These are phyloP conservation scores for Corythornis madagascariensis DNA, from an alignment of 2,113 vertebrate species.

Conservation along the genomic window DNA sequence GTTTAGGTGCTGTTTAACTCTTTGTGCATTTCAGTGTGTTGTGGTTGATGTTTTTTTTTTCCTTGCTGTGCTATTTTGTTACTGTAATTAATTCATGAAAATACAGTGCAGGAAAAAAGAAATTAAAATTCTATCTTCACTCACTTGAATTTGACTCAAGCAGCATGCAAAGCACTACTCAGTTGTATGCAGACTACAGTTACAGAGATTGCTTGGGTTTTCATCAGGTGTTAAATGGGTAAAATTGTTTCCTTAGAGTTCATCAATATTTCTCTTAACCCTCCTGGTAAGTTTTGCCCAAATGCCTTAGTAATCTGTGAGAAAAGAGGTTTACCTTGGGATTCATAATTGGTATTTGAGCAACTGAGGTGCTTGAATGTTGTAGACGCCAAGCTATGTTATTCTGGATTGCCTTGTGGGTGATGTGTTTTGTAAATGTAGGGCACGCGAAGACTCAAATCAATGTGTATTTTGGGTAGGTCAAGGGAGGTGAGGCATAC, in stretches of 20 bases:
- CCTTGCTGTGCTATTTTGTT: background rate
- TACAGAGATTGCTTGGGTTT: background rate
- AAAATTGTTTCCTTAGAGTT: background rate
- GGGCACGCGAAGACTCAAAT: background rate
- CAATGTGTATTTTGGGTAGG: background rate
- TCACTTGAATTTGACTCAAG: background rate
- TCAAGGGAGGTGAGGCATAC: background rate
- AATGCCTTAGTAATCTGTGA: background rate
- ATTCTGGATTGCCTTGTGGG: background rate
- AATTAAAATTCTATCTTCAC: background rate
- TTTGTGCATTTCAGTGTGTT: background rate
- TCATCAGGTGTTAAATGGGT: background rate
- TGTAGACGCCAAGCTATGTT: background rate
- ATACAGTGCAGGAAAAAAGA: background rate
- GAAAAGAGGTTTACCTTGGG: background rate
- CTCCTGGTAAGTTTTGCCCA: background rate
- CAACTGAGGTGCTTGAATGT: background rate
- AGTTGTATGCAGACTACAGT: background rate
- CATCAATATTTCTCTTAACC: background rate
- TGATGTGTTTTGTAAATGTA: background rate
- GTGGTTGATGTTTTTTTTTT: background rate
- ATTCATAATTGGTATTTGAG: background rate
- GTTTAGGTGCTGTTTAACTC: background rate
- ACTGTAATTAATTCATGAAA: background rate
- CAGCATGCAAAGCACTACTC: background rate